Base-by-base conservation (phyloP, 2,888 invertebrate species). In the Caenorhabditis imperialis region DNA sequence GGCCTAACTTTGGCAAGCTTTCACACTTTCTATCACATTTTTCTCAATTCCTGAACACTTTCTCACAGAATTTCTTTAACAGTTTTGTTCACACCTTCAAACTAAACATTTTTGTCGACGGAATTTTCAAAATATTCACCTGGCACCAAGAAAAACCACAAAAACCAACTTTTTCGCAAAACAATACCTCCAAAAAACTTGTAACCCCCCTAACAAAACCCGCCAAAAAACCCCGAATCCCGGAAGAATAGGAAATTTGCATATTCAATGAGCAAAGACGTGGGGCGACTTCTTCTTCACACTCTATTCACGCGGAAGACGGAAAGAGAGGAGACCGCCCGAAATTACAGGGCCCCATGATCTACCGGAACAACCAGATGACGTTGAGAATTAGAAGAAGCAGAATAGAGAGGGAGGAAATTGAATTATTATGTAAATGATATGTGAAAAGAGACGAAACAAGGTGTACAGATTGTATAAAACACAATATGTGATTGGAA, bases 221-320 rank as follows among this genome's bases (percentile, higher is more conserved):
- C 3, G n/a, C 12, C 5, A 25, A 48, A 37, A 51, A 44, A 18
- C 23, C 40, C 14, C 18, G 10, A 50, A 50, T 60, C 27, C 60
- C 47, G 50, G 40, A 50, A 60, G 60, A 38, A 37, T 50, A 42
- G 50, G 40, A 47, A 47, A 65, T 57, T 57, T 65, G 50, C 57
- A 65, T 65, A 65, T 65, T 55, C 65, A 65, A 65, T 57, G 47
- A 44, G 42, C 25, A n/a, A n/a, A n/a, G n/a, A n/a, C n/a, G n/a
- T n/a, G n/a, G n/a, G n/a, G 6, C 30, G 14, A 25, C 33, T 18
- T 33, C 25, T 27, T 16, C 3, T 4, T n/a, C n/a, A 20, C 30
- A 27, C 60, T 14, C 50, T 27, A 14, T 50, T 42, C 33, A 37
- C 40, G 20, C 53, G 63, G 54, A 5, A 47, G 22, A n/a, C 20